These are phyloP conservation scores for Neria commutata DNA, from an alignment of 2,888 invertebrate species.

Conservation along the genomic window DNA sequence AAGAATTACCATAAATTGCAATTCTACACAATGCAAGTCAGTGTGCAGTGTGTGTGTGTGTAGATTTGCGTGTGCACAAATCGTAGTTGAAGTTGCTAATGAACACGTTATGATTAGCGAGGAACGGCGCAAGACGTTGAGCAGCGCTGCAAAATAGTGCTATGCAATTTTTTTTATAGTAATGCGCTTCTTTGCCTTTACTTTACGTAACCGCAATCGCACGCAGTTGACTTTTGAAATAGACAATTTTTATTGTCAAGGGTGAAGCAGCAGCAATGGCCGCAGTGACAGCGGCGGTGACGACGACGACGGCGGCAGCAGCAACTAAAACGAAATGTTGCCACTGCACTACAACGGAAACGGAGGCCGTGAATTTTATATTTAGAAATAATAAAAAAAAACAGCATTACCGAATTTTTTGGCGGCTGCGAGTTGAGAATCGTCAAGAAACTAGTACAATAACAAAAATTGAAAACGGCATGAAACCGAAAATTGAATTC, in stretches of 20 bases:
- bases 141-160: no score
- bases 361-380: conserved; percentile 33
- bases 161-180: no score
- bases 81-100: no score
- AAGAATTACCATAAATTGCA: no score
- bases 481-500: not conserved
- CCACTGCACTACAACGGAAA: no score
- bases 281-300: not conserved
- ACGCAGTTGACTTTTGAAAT: no score
- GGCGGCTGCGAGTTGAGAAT: conserved; percentile 13
- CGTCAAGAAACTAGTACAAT: not conserved
- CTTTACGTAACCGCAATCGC: not conserved
- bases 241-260: conserved; percentile 13
- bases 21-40: no score
- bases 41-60: no score
- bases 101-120: no score
- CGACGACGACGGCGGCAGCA: conserved; percentile 17
- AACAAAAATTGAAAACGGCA: not conserved
- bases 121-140: no score
- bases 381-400: conserved; percentile 23
- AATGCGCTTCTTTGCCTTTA: no score
- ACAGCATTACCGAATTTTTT: conserved; percentile 31
- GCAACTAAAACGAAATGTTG: conserved; percentile 18
- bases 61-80: no score
- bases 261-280: conserved; percentile 6